Percentiles rank a stretch among this genome's conserved stretches.
phyloP scores from a whole-genome alignment of 2,797 vertebrate genomes.

The Microchirus variegatus region DNA sequence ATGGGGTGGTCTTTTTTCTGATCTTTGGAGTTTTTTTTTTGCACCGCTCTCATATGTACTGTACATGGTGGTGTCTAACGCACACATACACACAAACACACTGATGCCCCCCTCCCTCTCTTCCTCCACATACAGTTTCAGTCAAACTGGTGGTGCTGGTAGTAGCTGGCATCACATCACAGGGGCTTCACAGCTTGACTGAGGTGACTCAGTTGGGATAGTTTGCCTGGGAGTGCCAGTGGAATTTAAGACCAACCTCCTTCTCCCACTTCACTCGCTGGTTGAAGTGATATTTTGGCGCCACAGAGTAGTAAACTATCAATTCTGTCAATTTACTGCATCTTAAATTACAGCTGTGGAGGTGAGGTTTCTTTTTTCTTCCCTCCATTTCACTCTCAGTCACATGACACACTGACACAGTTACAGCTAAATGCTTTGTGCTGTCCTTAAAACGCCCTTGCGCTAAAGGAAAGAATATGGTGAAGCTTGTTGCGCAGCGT shows the following conservation, averaged over 20 bases:
- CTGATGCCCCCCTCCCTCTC: too few species aligned
- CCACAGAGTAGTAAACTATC: constrained; percentile 25
- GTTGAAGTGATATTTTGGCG: constrained; percentile 18
- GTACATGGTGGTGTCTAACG: constrained; percentile 25
- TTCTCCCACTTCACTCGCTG: constrained; percentile 17
- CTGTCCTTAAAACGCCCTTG: background rate
- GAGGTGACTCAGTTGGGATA: constrained; percentile 33
- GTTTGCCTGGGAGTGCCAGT: constrained; percentile 20
- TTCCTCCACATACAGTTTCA: constrained; percentile 51
- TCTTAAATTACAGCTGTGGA: constrained; percentile 26
- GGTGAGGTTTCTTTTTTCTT: background rate
- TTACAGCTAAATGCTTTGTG: background rate
- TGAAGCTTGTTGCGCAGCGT: too few species aligned
- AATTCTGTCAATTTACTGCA: constrained; percentile 19
- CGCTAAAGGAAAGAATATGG: background rate
- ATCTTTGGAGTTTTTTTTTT: constrained; percentile 51
- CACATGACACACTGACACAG: background rate
- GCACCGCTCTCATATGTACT: constrained; percentile 15
- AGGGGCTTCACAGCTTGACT: constrained; percentile 32
- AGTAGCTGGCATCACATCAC: constrained; percentile 66
- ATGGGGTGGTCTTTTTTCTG: constrained; percentile 62
- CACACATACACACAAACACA: constrained; percentile 11
- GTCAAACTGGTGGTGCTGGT: constrained; percentile 44
- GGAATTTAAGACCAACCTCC: constrained; percentile 16
- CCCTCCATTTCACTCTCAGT: background rate